These are phyloP conservation scores for Semotilus atromaculatus DNA, from an alignment of 2,797 vertebrate species.

Conservation along the genomic window DNA sequence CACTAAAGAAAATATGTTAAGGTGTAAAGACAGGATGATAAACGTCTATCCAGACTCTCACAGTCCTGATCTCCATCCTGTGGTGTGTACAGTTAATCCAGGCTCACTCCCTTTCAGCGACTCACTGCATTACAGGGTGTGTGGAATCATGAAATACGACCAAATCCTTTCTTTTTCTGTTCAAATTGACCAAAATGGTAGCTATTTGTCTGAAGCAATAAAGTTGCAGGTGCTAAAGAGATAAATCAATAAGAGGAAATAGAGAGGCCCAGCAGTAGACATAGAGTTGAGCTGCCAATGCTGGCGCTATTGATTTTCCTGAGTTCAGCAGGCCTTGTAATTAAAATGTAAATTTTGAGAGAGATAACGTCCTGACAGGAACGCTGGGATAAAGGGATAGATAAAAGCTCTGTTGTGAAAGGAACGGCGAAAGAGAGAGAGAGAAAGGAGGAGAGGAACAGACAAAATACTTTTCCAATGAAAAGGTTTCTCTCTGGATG, in stretches of 20 bases:
- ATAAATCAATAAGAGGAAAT: conserved; percentile 85
- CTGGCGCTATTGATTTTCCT: conserved; percentile 93
- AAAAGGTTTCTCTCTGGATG: conserved; percentile 50
- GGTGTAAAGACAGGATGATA: neutral
- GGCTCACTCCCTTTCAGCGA: conserved; percentile 50
- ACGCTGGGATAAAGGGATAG: conserved; percentile 89
- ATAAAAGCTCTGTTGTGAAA: conserved; percentile 87
- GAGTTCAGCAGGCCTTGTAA: conserved; percentile 98
- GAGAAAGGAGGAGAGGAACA: conserved; percentile 51
- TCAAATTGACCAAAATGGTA: conserved; percentile 82
- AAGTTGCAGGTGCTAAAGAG: conserved; percentile 80
- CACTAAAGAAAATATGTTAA: neutral
- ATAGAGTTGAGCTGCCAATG: conserved; percentile 77
- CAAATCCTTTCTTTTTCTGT: conserved; percentile 75
- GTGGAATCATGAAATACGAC: conserved; percentile 66
- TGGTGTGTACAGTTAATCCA: conserved; percentile 57
- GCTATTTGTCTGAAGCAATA: conserved; percentile 85
- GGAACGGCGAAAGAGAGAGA: conserved; percentile 66
- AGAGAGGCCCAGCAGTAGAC: conserved; percentile 77
- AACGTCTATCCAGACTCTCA: conserved; percentile 19
- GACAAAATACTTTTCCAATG: conserved; percentile 56
- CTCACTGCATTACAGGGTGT: conserved; percentile 54
- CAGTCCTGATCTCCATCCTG: conserved; percentile 34
- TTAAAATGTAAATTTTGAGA: conserved; percentile 99
- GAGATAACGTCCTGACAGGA: conserved; percentile 98